Conservation (phyloP, 2,113 vertebrate species). For the Cebidichthys violaceus region DNA sequence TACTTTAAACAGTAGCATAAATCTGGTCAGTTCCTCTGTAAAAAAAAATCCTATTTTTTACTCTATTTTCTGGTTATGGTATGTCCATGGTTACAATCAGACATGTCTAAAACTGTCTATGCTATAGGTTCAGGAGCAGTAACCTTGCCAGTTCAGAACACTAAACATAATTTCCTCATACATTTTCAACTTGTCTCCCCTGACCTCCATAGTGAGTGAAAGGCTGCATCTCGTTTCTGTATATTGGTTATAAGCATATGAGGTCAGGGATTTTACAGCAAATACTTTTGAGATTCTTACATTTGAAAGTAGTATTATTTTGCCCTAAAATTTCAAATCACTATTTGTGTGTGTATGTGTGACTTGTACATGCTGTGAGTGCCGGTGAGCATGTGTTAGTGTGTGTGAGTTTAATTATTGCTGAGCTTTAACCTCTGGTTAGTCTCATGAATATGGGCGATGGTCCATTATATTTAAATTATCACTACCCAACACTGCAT, state of each 20-base stretch:
- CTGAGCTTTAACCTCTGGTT: neutral
- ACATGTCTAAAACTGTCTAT: neutral
- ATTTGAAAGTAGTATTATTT: conserved; percentile 2
- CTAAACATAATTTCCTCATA: conserved; percentile 28
- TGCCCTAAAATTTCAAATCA: neutral
- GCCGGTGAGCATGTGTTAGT: neutral
- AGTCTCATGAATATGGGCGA: conserved; percentile 14
- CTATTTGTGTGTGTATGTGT: neutral
- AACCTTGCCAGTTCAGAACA: conserved; percentile 22
- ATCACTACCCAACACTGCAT: conserved; percentile 3
- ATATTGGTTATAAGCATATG: neutral
- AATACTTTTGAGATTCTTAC: neutral
- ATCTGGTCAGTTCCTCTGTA: neutral
- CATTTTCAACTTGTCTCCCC: conserved; percentile 11
- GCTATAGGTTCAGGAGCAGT: conserved; percentile 19
- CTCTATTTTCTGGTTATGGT: neutral
- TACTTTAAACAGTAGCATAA: neutral
- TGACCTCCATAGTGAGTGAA: conserved; percentile 17
- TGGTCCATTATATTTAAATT: conserved; percentile 13
- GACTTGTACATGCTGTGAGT: neutral
- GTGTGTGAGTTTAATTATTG: neutral
- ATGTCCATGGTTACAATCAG: neutral
- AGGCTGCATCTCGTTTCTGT: neutral
- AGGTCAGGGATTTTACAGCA: neutral
- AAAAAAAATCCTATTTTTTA: neutral